Evolutionary conservation across 2,888 invertebrate species (phyloP), one percentile per base, ranked within the genome.

Genomic region (Eugnorisma glareosa): DNA sequence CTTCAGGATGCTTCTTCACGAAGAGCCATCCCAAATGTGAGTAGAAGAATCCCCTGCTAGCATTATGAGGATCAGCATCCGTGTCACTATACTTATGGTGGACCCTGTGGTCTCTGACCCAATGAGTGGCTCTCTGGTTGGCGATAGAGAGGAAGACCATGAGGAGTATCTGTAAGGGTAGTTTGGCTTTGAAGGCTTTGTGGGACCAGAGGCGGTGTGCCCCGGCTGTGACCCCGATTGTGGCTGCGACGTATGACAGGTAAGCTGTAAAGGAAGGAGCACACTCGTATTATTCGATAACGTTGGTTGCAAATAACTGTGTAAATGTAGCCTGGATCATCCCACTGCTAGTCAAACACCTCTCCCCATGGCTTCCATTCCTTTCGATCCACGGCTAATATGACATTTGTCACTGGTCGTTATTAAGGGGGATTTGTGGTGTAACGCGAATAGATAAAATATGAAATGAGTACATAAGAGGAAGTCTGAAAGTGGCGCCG

Each of bases 1-100:
- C 98, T 80, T 98, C 97, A 0, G 98, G 98, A 89, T 98, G 98
- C 91, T 98, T 98, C 81, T 97, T 97, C 88, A 97, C 97, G 79
- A 98, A 91, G 67, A 98, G 93, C 98, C 98, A 99, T 28, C 98
- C 98, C 72, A 98, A 96, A 92, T 99, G 98, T 0, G 98, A 97
- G 93, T 98, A 99, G 96, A 98, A 98, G 94, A 99, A 98, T 11
- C 98, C 99, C 48, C 98, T 95, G 24, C 91, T 97, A 4, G 98
- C 97, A 91, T 98, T 98, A 92, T 98, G 98, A 0, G 98, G 98
- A 92, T 98, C 98, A 0, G 98, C 98, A 90, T 98, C 97, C 0
- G 98, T 98, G 90, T 98, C 98, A 77, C 97, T 97, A 95, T 97
- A 98, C 89, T 89, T 88, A 66, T 94, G 74, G 96, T 97, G 97